Evolutionary conservation across 2,113 vertebrate species (phyloP).

Genomic region (Menura novaehollandiae): DNA sequence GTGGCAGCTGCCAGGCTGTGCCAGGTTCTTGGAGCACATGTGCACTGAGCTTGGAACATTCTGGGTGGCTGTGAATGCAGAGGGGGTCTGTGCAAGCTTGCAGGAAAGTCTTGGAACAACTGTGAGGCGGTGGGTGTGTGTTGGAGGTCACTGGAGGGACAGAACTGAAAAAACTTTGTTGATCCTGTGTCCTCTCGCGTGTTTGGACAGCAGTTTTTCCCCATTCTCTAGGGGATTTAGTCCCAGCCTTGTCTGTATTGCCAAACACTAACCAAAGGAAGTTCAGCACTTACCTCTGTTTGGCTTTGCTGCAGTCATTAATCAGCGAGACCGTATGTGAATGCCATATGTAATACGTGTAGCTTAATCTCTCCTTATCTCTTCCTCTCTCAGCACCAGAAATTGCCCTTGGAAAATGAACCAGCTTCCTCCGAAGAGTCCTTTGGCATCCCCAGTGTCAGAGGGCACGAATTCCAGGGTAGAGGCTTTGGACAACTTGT

Average conservation of each 20-base stretch:
- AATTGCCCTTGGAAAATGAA: conserved; percentile 77
- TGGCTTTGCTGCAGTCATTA: background rate
- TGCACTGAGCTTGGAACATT: background rate
- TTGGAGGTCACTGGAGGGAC: background rate
- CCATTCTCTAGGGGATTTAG: background rate
- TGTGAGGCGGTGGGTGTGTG: fast-evolving
- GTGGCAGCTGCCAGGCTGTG: background rate
- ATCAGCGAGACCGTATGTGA: background rate
- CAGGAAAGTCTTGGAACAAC: background rate
- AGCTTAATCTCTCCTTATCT: conserved; percentile 20
- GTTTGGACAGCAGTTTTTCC: background rate
- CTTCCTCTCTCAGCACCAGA: conserved; percentile 18
- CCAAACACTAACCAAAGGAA: background rate
- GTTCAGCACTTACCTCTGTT: background rate
- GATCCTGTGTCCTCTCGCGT: fast-evolving
- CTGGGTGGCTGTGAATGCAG: background rate
- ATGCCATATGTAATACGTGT: fast-evolving
- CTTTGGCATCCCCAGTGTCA: conserved; percentile 65
- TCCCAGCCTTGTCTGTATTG: background rate
- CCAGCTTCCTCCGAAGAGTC: conserved; percentile 70
- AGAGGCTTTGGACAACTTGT: conserved; percentile 74
- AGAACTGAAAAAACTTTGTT: fast-evolving
- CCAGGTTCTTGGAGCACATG: fast-evolving
- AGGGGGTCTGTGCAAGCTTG: background rate
- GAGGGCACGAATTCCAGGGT: conserved; percentile 52